Base-by-base conservation (phyloP, 2,113 vertebrate genomes). In the Rhynchomys soricoides region DNA sequence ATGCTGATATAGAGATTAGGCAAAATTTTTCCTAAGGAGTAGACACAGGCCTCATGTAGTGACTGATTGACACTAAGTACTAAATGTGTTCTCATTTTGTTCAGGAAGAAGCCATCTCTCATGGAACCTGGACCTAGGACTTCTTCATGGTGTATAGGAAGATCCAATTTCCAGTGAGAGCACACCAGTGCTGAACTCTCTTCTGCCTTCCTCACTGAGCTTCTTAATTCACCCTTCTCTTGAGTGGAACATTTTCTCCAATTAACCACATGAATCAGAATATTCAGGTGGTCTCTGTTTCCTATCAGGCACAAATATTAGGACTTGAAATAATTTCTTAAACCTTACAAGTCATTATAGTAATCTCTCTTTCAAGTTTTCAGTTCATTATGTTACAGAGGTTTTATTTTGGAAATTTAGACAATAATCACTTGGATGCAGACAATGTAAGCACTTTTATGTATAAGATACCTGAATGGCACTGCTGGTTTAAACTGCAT, bases 351-450 rank as follows among this genome's bases (percentile, higher is more conserved):
- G 31, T 79, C 13, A 16, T 8, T 45, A 92, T 82, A 45, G n/a
- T 40, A 40, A 62, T 77, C 19, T 62, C 11, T 48, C 59, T 13
- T 31, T 17, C 3, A 94, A 45, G 59, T 52, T 81, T 75, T 22
- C 24, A 68, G 40, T 26, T 74, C 13, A 13, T 55, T 59, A 22
- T 86, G 50, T 3, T 86, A 89, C 37, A 10, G 48, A n/a, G 3
- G 26, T 66, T 93, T 89, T 70, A 86, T 57, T 92, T 82, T 86
- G 16, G n/a, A 82, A 93, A 86, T 87, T 40, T 66, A 22, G 4
- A 87, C 34, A 74, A 57, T 34, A 75, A 52, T 31, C 7, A 52
- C 40, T 91, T 86, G 66, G 3, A 83, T 16, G 16, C 24, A 85
- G 74, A 37, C 89, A 29, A 11, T 12, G 13, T 19, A 26, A 78